A percentile compares a stretch with the other conserved stretches of the same genome.
Conservation (phyloP, 2,797 vertebrate species). For the Lophura swinhoii region DNA sequence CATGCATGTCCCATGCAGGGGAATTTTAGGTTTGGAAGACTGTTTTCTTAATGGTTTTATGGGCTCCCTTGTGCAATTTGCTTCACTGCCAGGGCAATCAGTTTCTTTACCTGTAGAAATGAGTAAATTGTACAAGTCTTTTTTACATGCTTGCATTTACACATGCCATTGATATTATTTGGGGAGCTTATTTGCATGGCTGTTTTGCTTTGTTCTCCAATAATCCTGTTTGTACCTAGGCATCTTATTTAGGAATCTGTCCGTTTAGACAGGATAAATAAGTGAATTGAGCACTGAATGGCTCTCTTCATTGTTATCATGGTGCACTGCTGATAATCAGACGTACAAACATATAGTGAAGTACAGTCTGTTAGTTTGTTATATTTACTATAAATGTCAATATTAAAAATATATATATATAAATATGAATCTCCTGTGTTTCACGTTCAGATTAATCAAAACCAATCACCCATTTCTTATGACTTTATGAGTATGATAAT, state of each 20-base stretch:
- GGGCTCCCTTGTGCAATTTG: background rate
- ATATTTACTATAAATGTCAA: background rate
- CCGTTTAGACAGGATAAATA: background rate
- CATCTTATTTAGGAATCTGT: background rate
- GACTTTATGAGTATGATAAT: background rate
- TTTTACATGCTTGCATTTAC: background rate
- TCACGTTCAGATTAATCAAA: conserved; percentile 25
- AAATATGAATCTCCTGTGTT: background rate
- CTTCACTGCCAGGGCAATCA: background rate
- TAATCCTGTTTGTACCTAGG: background rate
- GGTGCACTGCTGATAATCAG: background rate
- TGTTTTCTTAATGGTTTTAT: background rate
- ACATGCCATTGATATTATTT: background rate
- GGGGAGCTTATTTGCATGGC: background rate
- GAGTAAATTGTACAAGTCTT: background rate
- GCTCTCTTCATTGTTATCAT: background rate
- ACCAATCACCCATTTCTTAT: background rate
- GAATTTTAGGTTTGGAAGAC: background rate
- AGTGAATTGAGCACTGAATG: background rate
- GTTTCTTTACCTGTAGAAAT: background rate
- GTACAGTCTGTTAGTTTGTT: background rate
- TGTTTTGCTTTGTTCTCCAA: background rate
- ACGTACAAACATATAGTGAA: background rate
- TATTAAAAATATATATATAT: background rate
- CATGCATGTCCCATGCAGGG: background rate